Conservation (phyloP, 2,113 vertebrate genomes). For the Cranoglanis bouderius region DNA sequence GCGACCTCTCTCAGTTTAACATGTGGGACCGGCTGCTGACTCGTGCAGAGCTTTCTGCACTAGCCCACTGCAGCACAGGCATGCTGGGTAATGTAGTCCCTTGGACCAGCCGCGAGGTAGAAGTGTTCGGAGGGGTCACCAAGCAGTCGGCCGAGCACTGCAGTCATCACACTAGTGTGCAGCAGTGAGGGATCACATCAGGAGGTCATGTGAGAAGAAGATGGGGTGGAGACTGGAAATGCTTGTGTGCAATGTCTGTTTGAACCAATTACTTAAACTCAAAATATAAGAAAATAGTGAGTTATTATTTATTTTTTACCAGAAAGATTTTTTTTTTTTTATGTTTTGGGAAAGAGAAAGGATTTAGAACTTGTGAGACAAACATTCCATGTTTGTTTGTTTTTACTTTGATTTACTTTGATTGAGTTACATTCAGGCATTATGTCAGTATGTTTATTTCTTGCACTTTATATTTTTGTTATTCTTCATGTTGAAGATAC, state of each 20-base stretch:
- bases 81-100: conserved; percentile 82
- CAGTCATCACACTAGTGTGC: conserved; percentile 77
- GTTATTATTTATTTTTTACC: conserved; percentile 22
- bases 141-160: conserved; percentile 83
- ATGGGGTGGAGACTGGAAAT: background rate
- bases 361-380: background rate
- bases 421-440: background rate
- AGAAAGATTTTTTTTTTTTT: conserved; percentile 11
- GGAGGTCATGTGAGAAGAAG: background rate
- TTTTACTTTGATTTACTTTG: background rate
- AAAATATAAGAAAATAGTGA: background rate
- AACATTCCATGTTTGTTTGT: background rate
- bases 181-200: conserved; percentile 51
- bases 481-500: conserved; percentile 24
- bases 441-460: conserved; percentile 4
- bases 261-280: background rate
- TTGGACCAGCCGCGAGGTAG: conserved; percentile 86
- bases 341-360: background rate
- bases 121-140: conserved; percentile 85
- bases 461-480: conserved; percentile 24
- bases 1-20: conserved; percentile 90
- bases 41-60: conserved; percentile 78
- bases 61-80: conserved; percentile 84
- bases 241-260: background rate
- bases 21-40: conserved; percentile 90